Conservation (phyloP, 1,140 invertebrate species). For the Drosophila chauvacae region DNA sequence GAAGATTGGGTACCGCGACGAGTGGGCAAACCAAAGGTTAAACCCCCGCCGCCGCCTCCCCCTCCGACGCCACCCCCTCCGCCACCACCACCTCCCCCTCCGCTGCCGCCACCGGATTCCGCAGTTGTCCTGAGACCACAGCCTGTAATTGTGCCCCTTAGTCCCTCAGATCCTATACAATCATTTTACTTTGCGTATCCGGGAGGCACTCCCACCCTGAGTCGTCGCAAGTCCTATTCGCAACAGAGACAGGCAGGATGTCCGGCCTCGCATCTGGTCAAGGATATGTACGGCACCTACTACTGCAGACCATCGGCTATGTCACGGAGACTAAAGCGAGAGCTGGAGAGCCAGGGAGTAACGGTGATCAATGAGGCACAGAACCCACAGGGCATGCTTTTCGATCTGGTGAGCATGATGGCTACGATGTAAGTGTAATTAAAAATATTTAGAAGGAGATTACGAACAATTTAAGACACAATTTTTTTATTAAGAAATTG, state of each 20-base stretch:
- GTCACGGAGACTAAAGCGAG: slow-evolving; percentile 38
- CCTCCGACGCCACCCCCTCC: slow-evolving; percentile 28
- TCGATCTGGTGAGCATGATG: slow-evolving; percentile 58
- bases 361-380: slow-evolving; percentile 40
- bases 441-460: not conserved
- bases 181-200: slow-evolving; percentile 67
- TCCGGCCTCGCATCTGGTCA: slow-evolving; percentile 58
- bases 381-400: slow-evolving; percentile 59
- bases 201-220: slow-evolving; percentile 32
- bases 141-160: slow-evolving; percentile 57
- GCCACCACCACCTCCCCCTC: slow-evolving; percentile 23
- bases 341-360: slow-evolving; percentile 40
- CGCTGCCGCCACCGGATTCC: slow-evolving; percentile 11
- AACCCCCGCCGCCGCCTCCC: slow-evolving; percentile 25
- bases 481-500: not conserved
- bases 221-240: slow-evolving; percentile 47
- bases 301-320: slow-evolving; percentile 50
- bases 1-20: slow-evolving; percentile 67
- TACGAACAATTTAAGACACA: not conserved
- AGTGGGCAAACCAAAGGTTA: slow-evolving; percentile 42
- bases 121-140: slow-evolving; percentile 11
- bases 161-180: slow-evolving; percentile 61
- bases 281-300: slow-evolving; percentile 62
- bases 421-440: slow-evolving; percentile 53
- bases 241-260: slow-evolving; percentile 50